Conservation (phyloP, 92 coral and sea anemone species). For the Palythoa grandis region DNA sequence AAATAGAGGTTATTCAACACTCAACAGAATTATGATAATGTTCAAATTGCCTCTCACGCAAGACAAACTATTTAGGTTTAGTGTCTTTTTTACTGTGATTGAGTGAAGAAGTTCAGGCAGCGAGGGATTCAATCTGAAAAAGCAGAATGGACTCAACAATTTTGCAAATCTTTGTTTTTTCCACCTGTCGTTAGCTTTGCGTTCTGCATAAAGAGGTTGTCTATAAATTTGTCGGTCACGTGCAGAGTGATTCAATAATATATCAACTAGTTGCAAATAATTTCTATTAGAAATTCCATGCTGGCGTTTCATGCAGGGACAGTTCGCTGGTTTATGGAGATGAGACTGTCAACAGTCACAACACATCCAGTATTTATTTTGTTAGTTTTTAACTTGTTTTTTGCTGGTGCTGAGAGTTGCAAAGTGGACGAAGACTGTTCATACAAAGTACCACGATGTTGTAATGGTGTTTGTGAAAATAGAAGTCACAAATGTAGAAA, state of each 20-base stretch:
- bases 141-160: no score
- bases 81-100: no score
- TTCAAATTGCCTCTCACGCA: no score
- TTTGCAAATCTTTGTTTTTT: no score
- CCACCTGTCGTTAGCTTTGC: background rate
- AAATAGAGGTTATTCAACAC: no score
- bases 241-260: constrained; percentile 20
- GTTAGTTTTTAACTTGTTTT: background rate
- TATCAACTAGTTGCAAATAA: background rate
- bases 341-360: background rate
- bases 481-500: background rate
- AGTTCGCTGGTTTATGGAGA: background rate
- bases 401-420: background rate
- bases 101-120: no score
- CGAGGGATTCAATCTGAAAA: no score
- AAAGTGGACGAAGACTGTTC: constrained; percentile 15
- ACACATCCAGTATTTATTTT: background rate
- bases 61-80: no score
- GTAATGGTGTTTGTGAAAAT: constrained; percentile 7
- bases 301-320: background rate
- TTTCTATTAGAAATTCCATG: background rate
- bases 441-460: background rate
- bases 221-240: background rate
- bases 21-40: no score
- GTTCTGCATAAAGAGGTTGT: background rate